These are phyloP conservation scores for pig (Sus scrofa) DNA, from an alignment of 2,113 vertebrate species.

Conservation along the genomic window T2T-Sscrofa CM000818.6:35595501-35596000, in stretches of 20 bases:
- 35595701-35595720: neutral
- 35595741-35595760: neutral
- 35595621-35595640: neutral
- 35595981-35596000: neutral
- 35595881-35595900: neutral
- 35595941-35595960: neutral
- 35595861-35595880: too few relatives aligned
- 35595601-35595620: conserved; percentile 6
- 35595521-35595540: neutral
- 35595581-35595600: too few relatives aligned
- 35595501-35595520: neutral
- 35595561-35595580: too few relatives aligned
- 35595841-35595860: neutral
- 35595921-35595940: neutral
- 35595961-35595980: neutral
- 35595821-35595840: neutral
- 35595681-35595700: neutral
- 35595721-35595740: neutral
- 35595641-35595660: neutral
- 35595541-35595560: neutral
- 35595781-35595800: neutral
- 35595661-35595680: neutral
- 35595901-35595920: neutral
- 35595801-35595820: neutral
- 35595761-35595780: neutral